Evolutionary conservation across 2,797 vertebrate genomes (phyloP).

Genomic region (Rhabdomys pumilio): DNA sequence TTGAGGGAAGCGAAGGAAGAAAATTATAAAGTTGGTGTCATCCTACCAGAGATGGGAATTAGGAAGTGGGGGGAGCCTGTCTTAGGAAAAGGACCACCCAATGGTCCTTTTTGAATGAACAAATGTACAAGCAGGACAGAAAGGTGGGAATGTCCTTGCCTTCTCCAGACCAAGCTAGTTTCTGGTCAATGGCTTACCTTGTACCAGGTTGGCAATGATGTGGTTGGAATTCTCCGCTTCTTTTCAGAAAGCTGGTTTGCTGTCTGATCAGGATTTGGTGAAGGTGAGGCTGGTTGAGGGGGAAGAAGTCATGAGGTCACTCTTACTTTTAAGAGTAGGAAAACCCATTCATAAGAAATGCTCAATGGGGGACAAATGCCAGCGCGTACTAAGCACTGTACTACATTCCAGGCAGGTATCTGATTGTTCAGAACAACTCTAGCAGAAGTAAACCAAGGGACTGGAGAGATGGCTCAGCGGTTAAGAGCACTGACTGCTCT

Average conservation of each 20-base stretch:
- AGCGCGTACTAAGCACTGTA: no score
- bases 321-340: neutral
- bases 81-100: neutral
- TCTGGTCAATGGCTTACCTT: slow-evolving; percentile 35
- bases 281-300: neutral
- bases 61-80: neutral
- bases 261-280: neutral
- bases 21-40: neutral
- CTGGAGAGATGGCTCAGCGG: no score
- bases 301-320: neutral
- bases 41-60: neutral
- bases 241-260: neutral
- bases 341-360: neutral
- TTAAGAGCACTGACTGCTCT: no score
- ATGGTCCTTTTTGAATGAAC: neutral
- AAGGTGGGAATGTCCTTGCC: no score
- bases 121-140: neutral
- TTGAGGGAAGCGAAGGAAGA: neutral
- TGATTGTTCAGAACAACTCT: neutral
- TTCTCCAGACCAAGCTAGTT: neutral
- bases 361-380: neutral
- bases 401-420: neutral
- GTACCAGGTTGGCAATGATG: neutral
- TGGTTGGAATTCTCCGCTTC: neutral
- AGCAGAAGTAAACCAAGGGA: no score